phyloP scores from a whole-genome alignment of 1,140 invertebrate genomes.

The Leptoteleia sp. region DNA sequence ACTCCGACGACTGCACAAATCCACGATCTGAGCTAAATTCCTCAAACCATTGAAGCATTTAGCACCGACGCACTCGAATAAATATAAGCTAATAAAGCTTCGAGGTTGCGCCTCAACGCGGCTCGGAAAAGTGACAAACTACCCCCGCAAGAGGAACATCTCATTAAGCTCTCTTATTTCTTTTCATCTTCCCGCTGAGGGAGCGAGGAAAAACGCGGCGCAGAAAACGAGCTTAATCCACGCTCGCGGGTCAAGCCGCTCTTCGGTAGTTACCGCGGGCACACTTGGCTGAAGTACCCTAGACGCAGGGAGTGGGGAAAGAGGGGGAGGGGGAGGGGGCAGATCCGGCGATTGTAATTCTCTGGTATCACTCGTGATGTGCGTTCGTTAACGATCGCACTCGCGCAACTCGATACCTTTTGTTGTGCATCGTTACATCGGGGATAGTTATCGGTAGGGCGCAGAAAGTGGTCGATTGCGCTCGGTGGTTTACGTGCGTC shows the following conservation, averaged over 20 bases:
- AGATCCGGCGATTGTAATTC: slow-evolving; percentile 61
- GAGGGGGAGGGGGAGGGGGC: too few species aligned
- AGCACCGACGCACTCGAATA: slow-evolving; percentile 18
- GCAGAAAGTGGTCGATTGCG: slow-evolving; percentile 77
- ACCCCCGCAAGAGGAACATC: slow-evolving; percentile 19
- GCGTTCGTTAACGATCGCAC: slow-evolving; percentile 76
- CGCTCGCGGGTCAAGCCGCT: slow-evolving; percentile 49
- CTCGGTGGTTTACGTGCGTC: slow-evolving; percentile 71
- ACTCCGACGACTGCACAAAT: slow-evolving; percentile 18
- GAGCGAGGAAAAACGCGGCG: slow-evolving; percentile 8
- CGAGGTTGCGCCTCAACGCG: neutral
- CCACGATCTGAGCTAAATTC: slow-evolving; percentile 13
- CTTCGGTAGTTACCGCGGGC: slow-evolving; percentile 36
- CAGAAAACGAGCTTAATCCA: slow-evolving; percentile 36
- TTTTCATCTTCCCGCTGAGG: slow-evolving; percentile 5
- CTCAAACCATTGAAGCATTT: slow-evolving; percentile 5
- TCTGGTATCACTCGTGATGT: slow-evolving; percentile 67
- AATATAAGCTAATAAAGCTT: slow-evolving; percentile 10
- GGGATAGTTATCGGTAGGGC: slow-evolving; percentile 71
- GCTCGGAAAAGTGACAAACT: slow-evolving; percentile 2
- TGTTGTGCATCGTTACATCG: slow-evolving; percentile 77
- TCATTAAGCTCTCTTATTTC: slow-evolving; percentile 19
- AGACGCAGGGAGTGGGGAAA: too few species aligned
- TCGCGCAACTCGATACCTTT: slow-evolving; percentile 77
- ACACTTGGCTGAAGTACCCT: slow-evolving; percentile 51